phyloP scores from a whole-genome alignment of 2,113 vertebrate genomes.

The Dicaeum eximium region DNA sequence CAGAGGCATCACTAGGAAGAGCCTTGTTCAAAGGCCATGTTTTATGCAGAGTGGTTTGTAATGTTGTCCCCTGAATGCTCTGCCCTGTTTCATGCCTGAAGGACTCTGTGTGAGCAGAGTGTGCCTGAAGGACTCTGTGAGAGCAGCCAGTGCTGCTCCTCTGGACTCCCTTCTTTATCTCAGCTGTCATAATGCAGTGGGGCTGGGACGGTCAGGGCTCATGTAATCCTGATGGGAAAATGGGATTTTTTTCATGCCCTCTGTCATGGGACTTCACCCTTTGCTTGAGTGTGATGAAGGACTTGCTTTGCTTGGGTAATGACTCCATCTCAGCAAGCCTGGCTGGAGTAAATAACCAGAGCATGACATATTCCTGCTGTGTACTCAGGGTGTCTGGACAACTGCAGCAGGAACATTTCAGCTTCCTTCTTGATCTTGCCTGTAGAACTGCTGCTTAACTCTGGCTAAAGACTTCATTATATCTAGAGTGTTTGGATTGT shows the following conservation, averaged over 20 bases:
- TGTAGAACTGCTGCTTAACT: not conserved
- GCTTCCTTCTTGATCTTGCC: not conserved
- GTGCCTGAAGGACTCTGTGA: not conserved
- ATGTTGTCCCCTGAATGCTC: not conserved
- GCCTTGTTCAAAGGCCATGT: not conserved
- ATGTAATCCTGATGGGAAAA: not conserved
- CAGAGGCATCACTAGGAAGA: not conserved
- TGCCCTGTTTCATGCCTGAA: not conserved
- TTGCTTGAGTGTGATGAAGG: not conserved
- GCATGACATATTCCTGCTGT: fast-evolving
- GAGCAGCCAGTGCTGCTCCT: not conserved
- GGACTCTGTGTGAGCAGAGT: not conserved
- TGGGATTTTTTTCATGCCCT: not conserved
- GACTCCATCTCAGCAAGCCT: not conserved
- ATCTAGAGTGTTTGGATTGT: not conserved
- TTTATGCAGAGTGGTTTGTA: not conserved
- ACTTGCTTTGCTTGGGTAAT: not conserved
- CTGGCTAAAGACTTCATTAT: not conserved
- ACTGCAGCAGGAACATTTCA: not conserved
- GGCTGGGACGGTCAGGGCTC: not conserved
- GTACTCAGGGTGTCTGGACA: not conserved
- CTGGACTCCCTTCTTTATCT: not conserved
- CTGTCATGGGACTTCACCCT: not conserved
- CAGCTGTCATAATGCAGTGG: not conserved
- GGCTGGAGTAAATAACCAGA: not conserved